Conservation (phyloP, 2,888 invertebrate species). For the Blastobasis lacticolella region DNA sequence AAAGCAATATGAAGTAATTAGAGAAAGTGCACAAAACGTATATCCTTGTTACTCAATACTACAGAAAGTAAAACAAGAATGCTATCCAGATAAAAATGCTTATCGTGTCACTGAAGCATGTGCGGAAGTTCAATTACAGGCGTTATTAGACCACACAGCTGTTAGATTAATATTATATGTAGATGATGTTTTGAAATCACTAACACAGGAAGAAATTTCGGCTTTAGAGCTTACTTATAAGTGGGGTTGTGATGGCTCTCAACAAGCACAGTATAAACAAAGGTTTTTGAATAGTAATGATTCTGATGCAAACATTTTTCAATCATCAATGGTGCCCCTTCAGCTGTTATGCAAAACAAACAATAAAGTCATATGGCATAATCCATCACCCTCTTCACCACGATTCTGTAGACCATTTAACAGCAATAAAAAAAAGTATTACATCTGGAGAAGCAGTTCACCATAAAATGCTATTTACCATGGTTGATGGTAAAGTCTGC, state of each 20-base stretch:
- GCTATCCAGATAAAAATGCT: constrained; percentile 8
- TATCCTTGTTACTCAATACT: constrained; percentile 8
- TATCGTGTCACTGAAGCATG: constrained; percentile 3
- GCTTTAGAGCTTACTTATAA: constrained; percentile 18
- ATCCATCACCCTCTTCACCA: too few relatives aligned
- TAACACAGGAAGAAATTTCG: constrained; percentile 6
- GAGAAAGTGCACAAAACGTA: too few relatives aligned
- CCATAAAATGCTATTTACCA: too few relatives aligned
- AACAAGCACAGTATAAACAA: constrained; percentile 23
- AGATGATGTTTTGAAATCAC: constrained; percentile 4
- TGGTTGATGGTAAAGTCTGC: too few relatives aligned
- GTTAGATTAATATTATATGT: constrained; percentile 8
- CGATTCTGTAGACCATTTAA: too few relatives aligned
- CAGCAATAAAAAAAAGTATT: too few relatives aligned
- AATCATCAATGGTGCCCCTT: constrained; percentile 13
- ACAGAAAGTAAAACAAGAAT: constrained; percentile 8
- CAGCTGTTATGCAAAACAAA: constrained; percentile 6
- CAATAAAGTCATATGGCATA: constrained; percentile 21
- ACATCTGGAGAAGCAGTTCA: too few relatives aligned
- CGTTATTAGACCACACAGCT: constrained; percentile 10
- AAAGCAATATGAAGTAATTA: too few relatives aligned
- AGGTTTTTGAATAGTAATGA: constrained; percentile 17
- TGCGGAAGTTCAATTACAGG: constrained; percentile 8
- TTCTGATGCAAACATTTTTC: constrained; percentile 27
- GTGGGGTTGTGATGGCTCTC: constrained; percentile 19